Evolutionary conservation across 2,888 invertebrate species (phyloP), one percentile per base, ranked within the genome.

Genomic region (Hirtodrosophila duncani): DNA sequence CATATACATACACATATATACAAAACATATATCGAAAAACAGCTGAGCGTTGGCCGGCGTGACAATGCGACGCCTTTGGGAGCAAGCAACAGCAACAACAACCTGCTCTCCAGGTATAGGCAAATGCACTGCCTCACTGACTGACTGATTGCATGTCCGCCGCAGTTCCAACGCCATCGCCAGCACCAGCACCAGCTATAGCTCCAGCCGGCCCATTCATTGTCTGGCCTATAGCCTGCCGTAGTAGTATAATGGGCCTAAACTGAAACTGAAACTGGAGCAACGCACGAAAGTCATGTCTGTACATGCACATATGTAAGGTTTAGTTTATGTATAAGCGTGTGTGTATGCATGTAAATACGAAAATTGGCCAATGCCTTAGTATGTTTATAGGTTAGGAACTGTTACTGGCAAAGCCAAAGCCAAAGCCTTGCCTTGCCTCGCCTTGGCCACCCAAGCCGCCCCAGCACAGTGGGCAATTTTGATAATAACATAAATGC

Each of bases 251-350:
- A 52, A 24, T 29, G 52, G 21, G 18, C 16, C 11, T 2, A 1
- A 17, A n/a, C n/a, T n/a, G 57, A 51, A 59, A 70, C 67, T 70
- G 66, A 78, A 74, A 74, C 78, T 74, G 69, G 72, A 80, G 78
- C 72, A 74, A 74, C 72, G 72, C 72, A 74, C 72, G 81, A 74
- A 80, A 80, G 69, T 77, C 79, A 78, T 78, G 75, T 78, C 55
- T 53, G n/a, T 51, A 51, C 50, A 39, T 5, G 6, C n/a, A 11
- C 5, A 5, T n/a, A 9, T 9, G 9, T 2, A 2, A 26, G 10
- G 7, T 8, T 53, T 16, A 30, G 44, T 20, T 9, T 14, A n/a
- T 4, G 30, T 20, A 20, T 75, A 36, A 64, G 72, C 77, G 72
- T 72, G 72, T 72, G 80, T 72, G 63, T 72, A 77, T 80, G 72